These are phyloP conservation scores for Drosophila meridionalis DNA, from an alignment of 2,888 invertebrate genomes.

Conservation along the genomic window DNA sequence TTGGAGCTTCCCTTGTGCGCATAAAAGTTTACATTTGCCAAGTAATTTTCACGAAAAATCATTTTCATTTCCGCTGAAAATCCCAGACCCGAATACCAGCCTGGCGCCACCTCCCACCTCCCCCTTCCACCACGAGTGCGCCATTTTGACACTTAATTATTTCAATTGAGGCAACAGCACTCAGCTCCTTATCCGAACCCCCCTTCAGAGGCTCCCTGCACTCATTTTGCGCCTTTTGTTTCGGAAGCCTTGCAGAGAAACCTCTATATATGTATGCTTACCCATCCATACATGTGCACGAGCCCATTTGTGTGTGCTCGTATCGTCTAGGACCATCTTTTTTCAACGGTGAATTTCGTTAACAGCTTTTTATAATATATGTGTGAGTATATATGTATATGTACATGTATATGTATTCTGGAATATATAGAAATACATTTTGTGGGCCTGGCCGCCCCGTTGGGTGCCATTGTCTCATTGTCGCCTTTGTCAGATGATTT, in stretches of 20 bases:
- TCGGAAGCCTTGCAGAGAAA: conserved; percentile 20
- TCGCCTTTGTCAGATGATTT: conserved; percentile 69
- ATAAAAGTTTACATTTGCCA: conserved; percentile 52
- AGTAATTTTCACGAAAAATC: conserved; percentile 67
- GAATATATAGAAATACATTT: conserved; percentile 34
- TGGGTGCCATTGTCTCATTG: conserved; percentile 51
- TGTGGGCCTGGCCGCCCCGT: conserved; percentile 33
- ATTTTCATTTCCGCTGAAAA: conserved; percentile 55
- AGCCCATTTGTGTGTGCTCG: conserved; percentile 2
- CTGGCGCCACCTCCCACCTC: background rate
- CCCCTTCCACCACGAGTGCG: conserved; percentile 22
- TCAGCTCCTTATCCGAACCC: background rate
- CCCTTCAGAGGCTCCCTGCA: conserved; percentile 26
- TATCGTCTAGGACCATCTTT: conserved; percentile 36
- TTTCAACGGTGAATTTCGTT: conserved; percentile 52
- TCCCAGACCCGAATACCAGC: conserved; percentile 13
- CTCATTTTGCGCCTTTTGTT: conserved; percentile 42
- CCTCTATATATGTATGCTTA: background rate
- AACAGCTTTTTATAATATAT: conserved; percentile 64
- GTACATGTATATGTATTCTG: conserved; percentile 6
- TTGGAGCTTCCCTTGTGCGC: conserved; percentile 15
- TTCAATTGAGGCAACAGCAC: conserved; percentile 63
- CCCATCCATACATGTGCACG: background rate
- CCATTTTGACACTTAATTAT: conserved; percentile 75
- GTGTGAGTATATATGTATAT: conserved; percentile 1